phyloP scores from a whole-genome alignment of 2,113 vertebrate genomes.

The Tympanuchus pallidicinctus region DNA sequence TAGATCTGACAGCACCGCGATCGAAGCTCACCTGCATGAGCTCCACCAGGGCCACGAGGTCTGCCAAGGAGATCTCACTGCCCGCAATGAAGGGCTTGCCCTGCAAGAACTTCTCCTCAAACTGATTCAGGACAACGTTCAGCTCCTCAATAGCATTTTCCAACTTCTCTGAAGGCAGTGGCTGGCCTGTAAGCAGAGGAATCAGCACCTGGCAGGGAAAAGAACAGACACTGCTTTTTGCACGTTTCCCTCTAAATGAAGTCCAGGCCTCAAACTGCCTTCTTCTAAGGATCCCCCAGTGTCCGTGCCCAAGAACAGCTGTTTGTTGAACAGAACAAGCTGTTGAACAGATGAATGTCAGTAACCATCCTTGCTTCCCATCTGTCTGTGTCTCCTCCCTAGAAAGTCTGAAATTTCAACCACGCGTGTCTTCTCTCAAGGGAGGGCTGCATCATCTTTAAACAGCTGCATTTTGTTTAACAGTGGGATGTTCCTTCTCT shows the following conservation, averaged over 20 bases:
- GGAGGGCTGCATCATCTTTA: not conserved
- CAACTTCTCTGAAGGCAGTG: conserved; percentile 77
- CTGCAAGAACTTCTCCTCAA: conserved; percentile 88
- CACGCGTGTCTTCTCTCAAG: not conserved
- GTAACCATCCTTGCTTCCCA: not conserved
- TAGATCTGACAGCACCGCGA: accelerated
- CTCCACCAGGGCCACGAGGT: conserved; percentile 86
- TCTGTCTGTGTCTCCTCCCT: not conserved
- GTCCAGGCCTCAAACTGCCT: not conserved
- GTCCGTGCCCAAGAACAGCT: accelerated
- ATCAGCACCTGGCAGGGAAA: conserved; percentile 66
- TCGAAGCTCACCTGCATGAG: conserved; percentile 84
- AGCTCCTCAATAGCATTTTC: conserved; percentile 75
- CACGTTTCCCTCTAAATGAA: not conserved
- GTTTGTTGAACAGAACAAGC: not conserved
- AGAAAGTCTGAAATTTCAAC: not conserved
- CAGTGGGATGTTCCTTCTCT: not conserved
- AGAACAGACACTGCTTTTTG: not conserved
- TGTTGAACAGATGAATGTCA: not conserved
- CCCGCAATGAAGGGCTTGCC: conserved; percentile 83
- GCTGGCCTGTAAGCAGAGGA: conserved; percentile 65
- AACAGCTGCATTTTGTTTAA: not conserved
- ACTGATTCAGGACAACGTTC: conserved; percentile 73
- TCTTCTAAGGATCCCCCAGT: not conserved
- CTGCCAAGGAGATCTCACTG: conserved; percentile 85